Conservation (phyloP, 2,797 vertebrate genomes). For the Molossus alvarezi region DNA sequence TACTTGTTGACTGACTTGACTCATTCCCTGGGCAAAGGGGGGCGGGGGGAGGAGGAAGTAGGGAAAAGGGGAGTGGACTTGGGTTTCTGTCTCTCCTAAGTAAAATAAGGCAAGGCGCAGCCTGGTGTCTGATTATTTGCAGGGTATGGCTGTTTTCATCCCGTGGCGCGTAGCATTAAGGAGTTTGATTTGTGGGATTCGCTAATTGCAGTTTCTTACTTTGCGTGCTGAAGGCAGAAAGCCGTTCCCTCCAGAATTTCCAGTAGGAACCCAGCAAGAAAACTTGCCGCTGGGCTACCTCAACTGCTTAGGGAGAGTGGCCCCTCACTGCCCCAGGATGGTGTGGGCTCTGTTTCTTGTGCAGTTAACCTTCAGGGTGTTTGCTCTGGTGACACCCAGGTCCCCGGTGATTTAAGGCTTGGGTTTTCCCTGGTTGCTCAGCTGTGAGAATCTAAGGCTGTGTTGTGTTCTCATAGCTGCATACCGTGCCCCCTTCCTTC, state of each 20-base stretch:
- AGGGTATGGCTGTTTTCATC: neutral
- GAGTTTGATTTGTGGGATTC: conserved; percentile 28
- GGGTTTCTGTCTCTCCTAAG: conserved; percentile 57
- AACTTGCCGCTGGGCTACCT: neutral
- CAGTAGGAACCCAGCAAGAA: neutral
- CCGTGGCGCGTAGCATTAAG: conserved; percentile 10
- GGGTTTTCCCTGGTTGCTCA: neutral
- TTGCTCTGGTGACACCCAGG: neutral
- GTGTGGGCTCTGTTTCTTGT: neutral
- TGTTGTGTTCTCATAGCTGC: neutral
- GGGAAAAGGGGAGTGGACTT: conserved; percentile 66
- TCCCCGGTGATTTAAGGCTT: neutral
- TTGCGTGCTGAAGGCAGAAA: neutral
- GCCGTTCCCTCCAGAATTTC: conserved; percentile 23
- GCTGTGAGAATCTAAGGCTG: neutral
- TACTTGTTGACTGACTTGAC: conserved; percentile 85
- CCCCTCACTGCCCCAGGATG: accelerated
- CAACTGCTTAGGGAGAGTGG: neutral
- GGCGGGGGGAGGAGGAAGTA: conserved; percentile 21
- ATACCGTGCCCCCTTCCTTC: neutral
- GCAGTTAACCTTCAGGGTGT: neutral
- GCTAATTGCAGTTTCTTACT: neutral
- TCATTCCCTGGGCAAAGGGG: conserved; percentile 72
- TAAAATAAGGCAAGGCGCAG: conserved; percentile 5
- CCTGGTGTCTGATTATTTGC: neutral